Conservation (phyloP, 2,797 vertebrate species). For the Cossypha heuglini region DNA sequence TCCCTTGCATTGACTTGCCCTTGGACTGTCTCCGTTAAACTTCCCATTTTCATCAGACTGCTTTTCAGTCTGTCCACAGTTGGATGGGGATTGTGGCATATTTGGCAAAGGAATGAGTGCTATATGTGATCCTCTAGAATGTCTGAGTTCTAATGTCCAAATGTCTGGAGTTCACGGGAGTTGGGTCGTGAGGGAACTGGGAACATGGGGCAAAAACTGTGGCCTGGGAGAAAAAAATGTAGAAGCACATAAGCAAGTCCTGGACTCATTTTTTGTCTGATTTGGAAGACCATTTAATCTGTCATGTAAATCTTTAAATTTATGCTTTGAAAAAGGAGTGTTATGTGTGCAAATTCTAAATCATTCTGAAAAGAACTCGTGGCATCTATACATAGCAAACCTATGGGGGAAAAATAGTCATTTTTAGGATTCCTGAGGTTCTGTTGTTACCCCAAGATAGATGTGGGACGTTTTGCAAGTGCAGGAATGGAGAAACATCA, state of each 20-base stretch:
- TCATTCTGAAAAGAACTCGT: not conserved
- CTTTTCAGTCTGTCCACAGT: not conserved
- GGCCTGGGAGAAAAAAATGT: not conserved
- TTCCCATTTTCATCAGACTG: not conserved
- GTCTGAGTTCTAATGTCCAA: accelerated
- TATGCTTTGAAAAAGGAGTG: not conserved
- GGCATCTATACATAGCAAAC: not conserved
- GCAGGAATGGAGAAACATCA: not conserved
- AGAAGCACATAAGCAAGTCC: not conserved
- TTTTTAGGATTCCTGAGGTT: not conserved
- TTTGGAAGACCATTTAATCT: not conserved
- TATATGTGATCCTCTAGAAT: not conserved
- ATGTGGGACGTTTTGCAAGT: not conserved
- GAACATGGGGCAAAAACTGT: not conserved
- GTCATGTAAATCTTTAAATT: not conserved
- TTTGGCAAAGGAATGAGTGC: not conserved
- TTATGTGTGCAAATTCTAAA: not conserved
- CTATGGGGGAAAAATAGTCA: not conserved
- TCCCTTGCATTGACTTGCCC: accelerated
- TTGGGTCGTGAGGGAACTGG: accelerated
- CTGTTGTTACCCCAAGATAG: not conserved
- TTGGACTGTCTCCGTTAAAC: not conserved
- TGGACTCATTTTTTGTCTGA: not conserved
- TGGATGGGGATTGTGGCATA: not conserved
- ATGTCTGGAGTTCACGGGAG: not conserved